Evolutionary conservation across 2,797 vertebrate species (phyloP).

Genomic region (Astyanax mexicanus): DNA sequence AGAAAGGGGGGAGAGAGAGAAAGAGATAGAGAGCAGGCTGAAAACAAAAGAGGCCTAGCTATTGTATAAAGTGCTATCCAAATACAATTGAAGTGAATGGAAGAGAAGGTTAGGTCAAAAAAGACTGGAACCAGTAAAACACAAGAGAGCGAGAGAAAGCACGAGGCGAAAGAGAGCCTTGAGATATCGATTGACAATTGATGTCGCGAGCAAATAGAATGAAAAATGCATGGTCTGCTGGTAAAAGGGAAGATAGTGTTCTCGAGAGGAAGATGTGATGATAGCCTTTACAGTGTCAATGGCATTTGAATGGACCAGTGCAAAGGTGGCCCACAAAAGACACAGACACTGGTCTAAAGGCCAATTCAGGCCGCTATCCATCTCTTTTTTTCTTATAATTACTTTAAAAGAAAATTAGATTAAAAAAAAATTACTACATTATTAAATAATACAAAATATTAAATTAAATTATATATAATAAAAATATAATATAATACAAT

Average conservation of each 20-base stretch:
- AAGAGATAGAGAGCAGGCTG: conserved; percentile 5
- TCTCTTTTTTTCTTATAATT: too few species aligned
- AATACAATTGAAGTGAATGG: conserved; percentile 28
- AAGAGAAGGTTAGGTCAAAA: conserved; percentile 29
- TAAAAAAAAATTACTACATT: too few species aligned
- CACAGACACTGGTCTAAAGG: neutral
- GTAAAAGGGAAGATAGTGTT: neutral
- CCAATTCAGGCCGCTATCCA: neutral
- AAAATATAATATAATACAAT: too few species aligned
- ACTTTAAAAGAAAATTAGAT: too few species aligned
- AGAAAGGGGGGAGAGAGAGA: too few species aligned
- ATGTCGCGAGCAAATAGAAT: conserved; percentile 26
- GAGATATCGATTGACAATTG: conserved; percentile 31
- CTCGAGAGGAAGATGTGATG: conserved; percentile 11
- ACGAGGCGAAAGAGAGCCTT: too few species aligned
- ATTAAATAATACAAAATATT: too few species aligned
- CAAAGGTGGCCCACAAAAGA: neutral
- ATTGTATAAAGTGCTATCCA: neutral
- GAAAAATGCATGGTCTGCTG: conserved; percentile 17
- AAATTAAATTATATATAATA: too few species aligned
- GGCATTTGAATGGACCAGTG: neutral
- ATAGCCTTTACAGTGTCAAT: conserved; percentile 9
- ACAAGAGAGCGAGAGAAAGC: neutral
- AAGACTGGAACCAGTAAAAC: neutral
- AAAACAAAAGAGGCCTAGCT: neutral